Evolutionary conservation across 1,140 invertebrate species (phyloP), one percentile per base, ranked within the genome.

Genomic region (Drosophila pseudoobscura): DNA sequence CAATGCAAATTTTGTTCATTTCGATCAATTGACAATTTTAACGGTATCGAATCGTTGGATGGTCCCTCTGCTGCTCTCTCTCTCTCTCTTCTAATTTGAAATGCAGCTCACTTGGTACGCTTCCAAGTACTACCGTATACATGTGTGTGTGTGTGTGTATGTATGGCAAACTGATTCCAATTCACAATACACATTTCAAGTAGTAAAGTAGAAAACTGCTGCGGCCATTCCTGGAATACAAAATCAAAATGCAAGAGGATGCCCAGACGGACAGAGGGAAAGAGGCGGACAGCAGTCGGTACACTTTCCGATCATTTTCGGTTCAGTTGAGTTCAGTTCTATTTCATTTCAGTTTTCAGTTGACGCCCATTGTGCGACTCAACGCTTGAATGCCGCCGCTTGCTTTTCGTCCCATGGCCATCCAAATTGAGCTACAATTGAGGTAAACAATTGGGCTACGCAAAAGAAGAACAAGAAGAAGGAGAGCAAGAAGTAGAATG

Each of bases 341-440:
- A 60, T 69, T 50, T 45, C 8, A 20, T 22, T 26, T 35, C 13
- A 24, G 29, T 47, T 65, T 44, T n/a, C 35, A 59, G 55, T 52
- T 60, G 47, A 61, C 17, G 50, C 75, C 79, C 80, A 84, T 62
- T 58, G 79, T 82, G 70, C 79, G 64, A 63, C 57, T 70, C 70
- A 60, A 63, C 57, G 79, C 78, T 83, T 74, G 50, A 71, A 17
- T 82, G 78, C 74, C 3, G 9, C 35, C 5, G 35, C 35, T 39
- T 39, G 35, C 4, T 1, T 13, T 39, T 39, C 35, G 11, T 53
- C 64, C 56, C 69, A 50, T 52, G 66, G 79, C 79, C 75, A 83
- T 4, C 64, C 61, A 63, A 82, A 82, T 77, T 64, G 68, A 74
- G 68, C 78, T 63, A 82, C 79, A 82, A 82, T 82, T 82, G 78